Base-by-base conservation (phyloP, 2,888 invertebrate genomes). In the Aphidius colemani region DNA sequence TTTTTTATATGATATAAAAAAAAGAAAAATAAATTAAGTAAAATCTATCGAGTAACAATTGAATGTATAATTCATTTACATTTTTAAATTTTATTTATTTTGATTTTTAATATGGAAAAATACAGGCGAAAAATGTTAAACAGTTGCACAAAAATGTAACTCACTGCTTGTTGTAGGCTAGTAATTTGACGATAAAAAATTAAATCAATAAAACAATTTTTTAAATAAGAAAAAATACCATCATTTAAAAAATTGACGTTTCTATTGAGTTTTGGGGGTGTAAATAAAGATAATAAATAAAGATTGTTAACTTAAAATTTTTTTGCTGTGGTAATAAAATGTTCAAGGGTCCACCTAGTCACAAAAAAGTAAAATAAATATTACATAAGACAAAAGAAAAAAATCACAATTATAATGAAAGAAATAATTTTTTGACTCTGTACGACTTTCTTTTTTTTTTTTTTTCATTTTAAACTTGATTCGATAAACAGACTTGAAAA, bases 221-320 rank as follows among this genome's bases (percentile, higher is more conserved):
- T 43, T 43, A 59, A 58, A 62, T 57, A 10, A 57, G 10, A 57
- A 57, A 53, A 45, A 41, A 53, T 53, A 39, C 30, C 51, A 50
- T 58, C 51, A 55, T 61, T 7, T 51, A 13, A n/a, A 43, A 56
- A 62, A 51, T 75, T 70, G 70, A 74, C 70, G 68, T 64, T 73
- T 75, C 75, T 72, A 77, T 69, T 78, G 74, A 74, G 72, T 76
- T 76, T 78, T 76, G 74, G 56, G 56, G 56, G 56, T 56, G 73
- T 70, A 67, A 75, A 77, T 53, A 60, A 30, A 75, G 72, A 70
- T 77, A n/a, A n/a, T n/a, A n/a, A n/a, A n/a, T n/a, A n/a, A n/a
- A n/a, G n/a, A 30, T 30, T 30, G 30, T 30, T 30, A 30, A 30
- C 30, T 59, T 57, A 67, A 69, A 71, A 66, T 73, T 75, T 71